phyloP scores from a whole-genome alignment of 2,113 vertebrate species.

The Eudyptes chrysolophus region DNA sequence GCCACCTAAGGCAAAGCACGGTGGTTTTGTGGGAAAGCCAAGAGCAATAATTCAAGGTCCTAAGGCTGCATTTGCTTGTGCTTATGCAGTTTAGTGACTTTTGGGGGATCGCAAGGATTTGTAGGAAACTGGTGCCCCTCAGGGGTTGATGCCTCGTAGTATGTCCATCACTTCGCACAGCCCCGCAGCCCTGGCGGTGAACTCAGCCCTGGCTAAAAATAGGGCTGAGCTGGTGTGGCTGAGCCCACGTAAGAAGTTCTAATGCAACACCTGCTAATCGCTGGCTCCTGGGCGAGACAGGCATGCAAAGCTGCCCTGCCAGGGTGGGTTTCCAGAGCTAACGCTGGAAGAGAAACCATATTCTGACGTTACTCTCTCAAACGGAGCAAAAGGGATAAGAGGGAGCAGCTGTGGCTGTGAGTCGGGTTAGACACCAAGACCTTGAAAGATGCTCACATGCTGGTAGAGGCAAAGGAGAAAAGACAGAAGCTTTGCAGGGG shows the following conservation, averaged over 20 bases:
- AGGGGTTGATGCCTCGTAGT: background rate
- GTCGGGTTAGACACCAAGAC: background rate
- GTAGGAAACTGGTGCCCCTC: background rate
- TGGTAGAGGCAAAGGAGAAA: background rate
- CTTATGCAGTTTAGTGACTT: rapidly evolving
- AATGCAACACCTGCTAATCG: background rate
- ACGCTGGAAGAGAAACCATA: background rate
- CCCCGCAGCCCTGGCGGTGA: background rate
- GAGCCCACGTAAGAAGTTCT: slow-evolving; percentile 23
- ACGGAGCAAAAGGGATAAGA: background rate
- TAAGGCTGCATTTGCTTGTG: background rate
- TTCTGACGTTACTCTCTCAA: rapidly evolving
- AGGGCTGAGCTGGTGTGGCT: background rate
- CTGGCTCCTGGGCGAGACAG: rapidly evolving
- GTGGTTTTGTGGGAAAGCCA: background rate
- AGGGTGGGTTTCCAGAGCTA: background rate
- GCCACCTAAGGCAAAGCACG: background rate
- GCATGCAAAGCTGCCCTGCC: background rate
- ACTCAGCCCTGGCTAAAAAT: background rate
- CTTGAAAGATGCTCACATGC: background rate
- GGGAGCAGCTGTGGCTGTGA: background rate
- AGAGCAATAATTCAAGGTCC: background rate
- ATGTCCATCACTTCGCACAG: background rate
- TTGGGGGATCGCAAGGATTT: background rate
- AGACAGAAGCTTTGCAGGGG: background rate